phyloP scores from a whole-genome alignment of 2,113 vertebrate genomes.

The Amia ocellicauda region DNA sequence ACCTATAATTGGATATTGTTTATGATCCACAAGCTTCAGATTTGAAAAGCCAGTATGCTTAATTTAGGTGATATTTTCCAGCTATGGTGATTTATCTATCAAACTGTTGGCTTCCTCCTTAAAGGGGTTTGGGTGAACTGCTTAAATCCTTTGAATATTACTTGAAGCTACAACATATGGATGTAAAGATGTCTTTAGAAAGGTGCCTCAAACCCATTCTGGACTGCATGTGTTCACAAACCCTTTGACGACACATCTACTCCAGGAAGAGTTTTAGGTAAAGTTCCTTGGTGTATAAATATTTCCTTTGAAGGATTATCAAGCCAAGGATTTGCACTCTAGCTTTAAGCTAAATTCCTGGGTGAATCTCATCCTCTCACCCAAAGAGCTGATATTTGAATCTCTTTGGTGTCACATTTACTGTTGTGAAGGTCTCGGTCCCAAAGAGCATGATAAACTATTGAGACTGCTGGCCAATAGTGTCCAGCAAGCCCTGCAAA shows the following conservation, averaged over 20 bases:
- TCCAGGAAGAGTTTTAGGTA: background rate
- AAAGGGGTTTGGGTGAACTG: no score
- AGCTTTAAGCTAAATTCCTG: background rate
- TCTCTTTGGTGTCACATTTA: no score
- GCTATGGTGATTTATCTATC: background rate
- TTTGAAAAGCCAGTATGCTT: constrained; percentile 49
- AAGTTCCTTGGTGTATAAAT: background rate
- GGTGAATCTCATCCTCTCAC: background rate
- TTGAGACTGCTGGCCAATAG: background rate
- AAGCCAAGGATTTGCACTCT: background rate
- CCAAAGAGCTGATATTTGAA: background rate
- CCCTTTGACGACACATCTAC: no score
- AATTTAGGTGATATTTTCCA: constrained; percentile 37
- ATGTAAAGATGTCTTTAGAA: no score
- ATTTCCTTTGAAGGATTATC: constrained; percentile 9
- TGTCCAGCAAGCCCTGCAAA: background rate
- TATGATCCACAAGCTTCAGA: constrained; percentile 43
- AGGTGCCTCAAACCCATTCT: no score
- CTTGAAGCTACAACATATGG: no score
- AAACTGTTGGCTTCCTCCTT: no score
- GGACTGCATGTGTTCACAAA: no score
- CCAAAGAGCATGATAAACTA: constrained; percentile 8
- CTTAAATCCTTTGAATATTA: no score
- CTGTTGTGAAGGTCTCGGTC: background rate
- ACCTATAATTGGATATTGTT: constrained; percentile 57